Percentiles rank a stretch among this genome's conserved stretches.
These are phyloP conservation scores for Theristicus caerulescens DNA, from an alignment of 2,113 vertebrate species.

Conservation along the genomic window DNA sequence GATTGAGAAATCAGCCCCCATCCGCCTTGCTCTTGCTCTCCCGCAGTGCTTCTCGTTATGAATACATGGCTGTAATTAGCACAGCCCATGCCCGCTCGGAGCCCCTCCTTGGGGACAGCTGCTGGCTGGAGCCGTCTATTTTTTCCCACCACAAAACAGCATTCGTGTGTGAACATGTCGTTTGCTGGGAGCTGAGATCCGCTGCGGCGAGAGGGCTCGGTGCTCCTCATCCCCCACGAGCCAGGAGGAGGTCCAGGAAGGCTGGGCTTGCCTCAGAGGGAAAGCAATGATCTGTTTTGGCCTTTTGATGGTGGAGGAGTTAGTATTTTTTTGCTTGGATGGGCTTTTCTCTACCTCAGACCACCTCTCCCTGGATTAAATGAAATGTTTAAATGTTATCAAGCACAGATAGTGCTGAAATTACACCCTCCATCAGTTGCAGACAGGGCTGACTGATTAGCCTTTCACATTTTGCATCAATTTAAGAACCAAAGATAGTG, in stretches of 20 bases:
- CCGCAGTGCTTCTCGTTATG: not conserved
- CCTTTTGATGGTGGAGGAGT: not conserved
- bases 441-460: not conserved
- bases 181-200: not conserved
- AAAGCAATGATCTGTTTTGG: not conserved
- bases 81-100: not conserved
- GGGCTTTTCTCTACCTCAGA: not conserved
- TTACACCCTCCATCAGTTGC: not conserved
- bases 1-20: not conserved
- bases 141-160: not conserved
- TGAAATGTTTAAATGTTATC: not conserved
- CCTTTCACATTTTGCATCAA: not conserved
- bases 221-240: not conserved
- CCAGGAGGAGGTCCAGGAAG: not conserved
- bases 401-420: not conserved
- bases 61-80: not conserved
- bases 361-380: not conserved
- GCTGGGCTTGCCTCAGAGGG: not conserved
- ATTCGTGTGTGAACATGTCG: not conserved
- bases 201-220: rapidly evolving
- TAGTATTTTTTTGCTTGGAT: not conserved
- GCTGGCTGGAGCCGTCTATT: not conserved
- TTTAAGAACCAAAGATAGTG: not conserved
- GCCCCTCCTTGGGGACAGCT: constrained; percentile 11
- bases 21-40: not conserved